Evolutionary conservation across 1,140 invertebrate genomes (phyloP).

Genomic region (Linepithema humile): DNA sequence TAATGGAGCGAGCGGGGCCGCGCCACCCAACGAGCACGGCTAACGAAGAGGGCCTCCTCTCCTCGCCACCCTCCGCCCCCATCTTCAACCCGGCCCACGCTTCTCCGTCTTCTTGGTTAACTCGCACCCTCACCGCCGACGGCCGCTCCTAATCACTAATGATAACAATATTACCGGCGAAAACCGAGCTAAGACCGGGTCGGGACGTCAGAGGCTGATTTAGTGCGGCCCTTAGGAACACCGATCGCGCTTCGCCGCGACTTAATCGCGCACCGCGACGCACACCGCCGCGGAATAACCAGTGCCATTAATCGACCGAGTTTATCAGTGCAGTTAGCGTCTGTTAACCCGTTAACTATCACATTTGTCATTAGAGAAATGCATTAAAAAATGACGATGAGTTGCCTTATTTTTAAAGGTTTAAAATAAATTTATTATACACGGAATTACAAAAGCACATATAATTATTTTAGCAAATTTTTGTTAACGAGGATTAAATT

Average conservation of each 20-base stretch:
- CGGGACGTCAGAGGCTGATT: conserved; percentile 74
- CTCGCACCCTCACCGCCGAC: conserved; percentile 12
- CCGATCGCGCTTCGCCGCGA: conserved; percentile 45
- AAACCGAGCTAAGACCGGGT: conserved; percentile 72
- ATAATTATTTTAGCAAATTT: neutral
- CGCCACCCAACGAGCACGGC: conserved; percentile 51
- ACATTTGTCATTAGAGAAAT: neutral
- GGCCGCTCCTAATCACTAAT: conserved; percentile 70
- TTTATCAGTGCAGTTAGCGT: conserved; percentile 29
- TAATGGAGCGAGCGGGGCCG: conserved; percentile 78
- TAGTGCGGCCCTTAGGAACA: conserved; percentile 63
- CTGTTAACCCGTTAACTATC: conserved; percentile 9
- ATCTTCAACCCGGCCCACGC: neutral
- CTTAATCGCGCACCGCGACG: conserved; percentile 18
- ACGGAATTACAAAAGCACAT: no score
- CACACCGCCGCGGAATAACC: conserved; percentile 43
- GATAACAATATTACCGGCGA: conserved; percentile 77
- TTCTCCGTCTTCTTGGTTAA: conserved; percentile 41
- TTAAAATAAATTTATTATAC: neutral
- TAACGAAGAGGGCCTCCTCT: conserved; percentile 53
- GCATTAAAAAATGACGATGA: neutral
- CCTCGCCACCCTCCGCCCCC: neutral
- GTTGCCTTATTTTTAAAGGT: neutral
- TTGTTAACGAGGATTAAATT: neutral
- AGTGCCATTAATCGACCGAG: conserved; percentile 30